Evolutionary conservation across 2,888 invertebrate species (phyloP).

Genomic region (Hydropsyche betteni): DNA sequence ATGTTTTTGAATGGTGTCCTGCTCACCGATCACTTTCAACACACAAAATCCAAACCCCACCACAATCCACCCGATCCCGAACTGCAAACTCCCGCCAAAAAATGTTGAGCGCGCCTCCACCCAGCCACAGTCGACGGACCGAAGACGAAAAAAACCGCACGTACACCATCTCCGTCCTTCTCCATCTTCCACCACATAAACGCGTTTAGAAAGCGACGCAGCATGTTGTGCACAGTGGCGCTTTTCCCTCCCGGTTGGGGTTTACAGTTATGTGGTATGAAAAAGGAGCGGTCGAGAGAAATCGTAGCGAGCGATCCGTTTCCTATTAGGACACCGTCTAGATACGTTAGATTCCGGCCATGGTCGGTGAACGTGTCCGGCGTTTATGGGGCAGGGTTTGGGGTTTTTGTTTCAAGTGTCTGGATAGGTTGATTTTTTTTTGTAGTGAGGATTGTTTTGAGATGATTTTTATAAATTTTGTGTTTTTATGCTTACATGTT

Average conservation of each 20-base stretch:
- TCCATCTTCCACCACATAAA: not conserved
- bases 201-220: conserved; percentile 11
- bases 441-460: too few species aligned
- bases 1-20: too few species aligned
- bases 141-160: conserved; percentile 29
- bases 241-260: conserved; percentile 34
- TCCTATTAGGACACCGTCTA: conserved; percentile 33
- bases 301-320: conserved; percentile 49
- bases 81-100: not conserved
- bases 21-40: too few species aligned
- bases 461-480: too few species aligned
- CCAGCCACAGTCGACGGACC: conserved; percentile 2
- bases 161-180: conserved; percentile 10
- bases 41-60: too few species aligned
- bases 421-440: too few species aligned
- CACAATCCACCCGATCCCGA: too few species aligned
- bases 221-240: not conserved
- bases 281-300: conserved; percentile 42
- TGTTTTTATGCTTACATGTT: too few species aligned
- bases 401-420: too few species aligned
- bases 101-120: not conserved
- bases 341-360: too few species aligned
- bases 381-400: too few species aligned
- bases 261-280: conserved; percentile 39
- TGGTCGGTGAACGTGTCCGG: too few species aligned